These are phyloP conservation scores for Dendrolimus kikuchii DNA, from an alignment of 1,140 invertebrate species.

Conservation along the genomic window DNA sequence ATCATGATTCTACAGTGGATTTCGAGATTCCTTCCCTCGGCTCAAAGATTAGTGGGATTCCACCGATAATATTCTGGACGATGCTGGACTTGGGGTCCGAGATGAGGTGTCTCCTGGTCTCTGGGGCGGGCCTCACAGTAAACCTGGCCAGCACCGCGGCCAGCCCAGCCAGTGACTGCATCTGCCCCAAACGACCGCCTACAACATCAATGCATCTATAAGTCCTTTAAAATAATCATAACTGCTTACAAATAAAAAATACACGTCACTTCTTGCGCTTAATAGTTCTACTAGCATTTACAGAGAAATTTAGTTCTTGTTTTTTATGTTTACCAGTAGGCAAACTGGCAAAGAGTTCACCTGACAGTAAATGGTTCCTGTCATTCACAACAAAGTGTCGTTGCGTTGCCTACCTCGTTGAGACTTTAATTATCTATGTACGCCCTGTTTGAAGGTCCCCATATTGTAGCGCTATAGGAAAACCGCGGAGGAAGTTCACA, in stretches of 20 bases:
- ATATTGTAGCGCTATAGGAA: not conserved
- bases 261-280: no score
- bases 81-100: constrained; percentile 2
- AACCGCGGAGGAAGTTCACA: not conserved
- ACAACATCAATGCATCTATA: not conserved
- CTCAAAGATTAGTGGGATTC: constrained; percentile 9
- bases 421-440: no score
- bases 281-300: no score
- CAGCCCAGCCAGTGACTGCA: constrained; percentile 14
- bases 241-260: no score
- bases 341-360: no score
- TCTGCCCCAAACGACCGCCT: constrained; percentile 11
- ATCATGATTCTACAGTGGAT: not conserved
- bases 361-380: no score
- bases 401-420: no score
- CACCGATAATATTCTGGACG: constrained; percentile 5
- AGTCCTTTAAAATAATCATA: not conserved
- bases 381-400: no score
- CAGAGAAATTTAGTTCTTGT: no score
- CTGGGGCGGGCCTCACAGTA: constrained; percentile 9
- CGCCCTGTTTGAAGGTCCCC: no score
- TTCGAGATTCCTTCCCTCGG: not conserved
- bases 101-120: constrained; percentile 1
- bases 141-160: constrained; percentile 8
- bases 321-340: no score